A percentile compares a stretch with the other conserved stretches of the same genome.
These are phyloP conservation scores for Ctenicera cuprea DNA, from an alignment of 2,888 invertebrate genomes.

Conservation along the genomic window DNA sequence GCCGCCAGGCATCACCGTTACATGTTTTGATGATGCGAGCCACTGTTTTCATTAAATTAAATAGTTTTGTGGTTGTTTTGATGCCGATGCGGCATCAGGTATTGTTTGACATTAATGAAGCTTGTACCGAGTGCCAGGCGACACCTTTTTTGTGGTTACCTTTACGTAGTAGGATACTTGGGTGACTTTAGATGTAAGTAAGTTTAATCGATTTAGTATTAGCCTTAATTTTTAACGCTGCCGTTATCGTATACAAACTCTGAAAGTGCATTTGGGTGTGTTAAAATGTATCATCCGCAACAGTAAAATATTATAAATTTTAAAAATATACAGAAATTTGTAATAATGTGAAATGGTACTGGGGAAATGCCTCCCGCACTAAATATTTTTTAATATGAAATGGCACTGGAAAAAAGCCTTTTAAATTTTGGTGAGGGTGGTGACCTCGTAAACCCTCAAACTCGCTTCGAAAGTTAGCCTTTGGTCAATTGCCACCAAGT, in stretches of 20 bases:
- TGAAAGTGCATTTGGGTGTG: background rate
- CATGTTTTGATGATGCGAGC: conserved; percentile 40
- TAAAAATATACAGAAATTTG: too few species aligned
- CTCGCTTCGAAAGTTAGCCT: too few species aligned
- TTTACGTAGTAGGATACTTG: background rate
- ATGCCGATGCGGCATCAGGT: conserved; percentile 14
- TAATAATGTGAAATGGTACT: too few species aligned
- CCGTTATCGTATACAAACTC: background rate
- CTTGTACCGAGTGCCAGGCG: background rate
- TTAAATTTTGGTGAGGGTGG: too few species aligned
- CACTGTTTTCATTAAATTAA: conserved; percentile 46
- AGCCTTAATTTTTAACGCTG: conserved; percentile 5
- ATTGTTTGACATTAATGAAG: conserved; percentile 32
- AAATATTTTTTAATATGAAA: too few species aligned
- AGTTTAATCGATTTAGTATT: conserved; percentile 14
- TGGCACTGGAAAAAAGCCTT: too few species aligned
- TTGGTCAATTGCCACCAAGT: background rate
- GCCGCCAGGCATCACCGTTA: conserved; percentile 38
- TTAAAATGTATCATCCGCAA: too few species aligned
- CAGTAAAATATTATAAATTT: too few species aligned
- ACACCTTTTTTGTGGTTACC: background rate
- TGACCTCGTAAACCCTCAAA: too few species aligned
- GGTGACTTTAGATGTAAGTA: conserved; percentile 2
- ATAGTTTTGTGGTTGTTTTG: conserved; percentile 36
- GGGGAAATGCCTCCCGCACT: too few species aligned